Evolutionary conservation across 2,888 invertebrate species (phyloP), one percentile per base, ranked within the genome.

Genomic region (Erebia epiphron): DNA sequence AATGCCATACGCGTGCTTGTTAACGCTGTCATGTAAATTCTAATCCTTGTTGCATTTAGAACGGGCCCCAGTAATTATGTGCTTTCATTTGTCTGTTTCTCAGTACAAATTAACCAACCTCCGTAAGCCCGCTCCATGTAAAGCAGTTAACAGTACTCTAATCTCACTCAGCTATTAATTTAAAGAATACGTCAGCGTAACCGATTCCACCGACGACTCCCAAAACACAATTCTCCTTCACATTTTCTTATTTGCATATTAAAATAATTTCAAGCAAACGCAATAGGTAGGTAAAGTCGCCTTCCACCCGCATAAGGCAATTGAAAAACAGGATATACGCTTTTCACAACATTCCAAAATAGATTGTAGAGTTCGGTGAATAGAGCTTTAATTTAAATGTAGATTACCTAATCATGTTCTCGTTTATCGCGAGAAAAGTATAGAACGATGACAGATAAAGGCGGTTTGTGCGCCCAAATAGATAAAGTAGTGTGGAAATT

Each of bases 401-500:
- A 71, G 73, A 77, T 69, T 74, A 77, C 77, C 76, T 75, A 82
- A 81, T 78, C 80, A 82, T 86, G 84, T 79, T 85, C 83, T 84
- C 83, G 79, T 91, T 85, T 83, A 82, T 81, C 79, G 79, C 81
- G 83, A 74, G 78, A 79, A 79, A 82, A 78, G 80, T 83, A 75
- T 80, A 84, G 84, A 90, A 91, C 86, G 91, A 92, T 92, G 91
- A 93, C 91, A 92, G 92, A 93, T 93, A 93, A 93, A 93, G 90
- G 91, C 92, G 90, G 90, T 86, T 86, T 90, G 92, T 87, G 90
- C 86, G 89, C 92, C 92, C 92, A 92, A 92, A 92, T 91, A 92
- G 92, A 92, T 92, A 93, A 91, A 92, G 88, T 92, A 91, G 92
- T 92, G 92, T 92, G 91, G 91, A 93, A 93, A 93, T 93, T 92